These are phyloP conservation scores for Muscicapa adusta DNA, from an alignment of 2,113 vertebrate species.

Conservation along the genomic window DNA sequence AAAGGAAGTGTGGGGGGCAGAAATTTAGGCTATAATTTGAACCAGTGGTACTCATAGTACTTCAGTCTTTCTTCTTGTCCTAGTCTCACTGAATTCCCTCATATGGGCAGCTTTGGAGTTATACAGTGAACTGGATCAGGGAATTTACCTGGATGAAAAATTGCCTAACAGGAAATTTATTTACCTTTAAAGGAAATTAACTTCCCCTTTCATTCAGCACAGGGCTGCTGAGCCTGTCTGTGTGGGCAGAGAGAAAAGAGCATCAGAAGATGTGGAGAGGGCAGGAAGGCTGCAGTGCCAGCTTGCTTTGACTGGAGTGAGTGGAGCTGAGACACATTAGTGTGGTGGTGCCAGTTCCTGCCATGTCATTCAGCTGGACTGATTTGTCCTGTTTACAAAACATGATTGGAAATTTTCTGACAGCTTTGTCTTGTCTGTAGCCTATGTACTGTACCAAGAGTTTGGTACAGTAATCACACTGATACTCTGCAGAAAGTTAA, in stretches of 20 bases:
- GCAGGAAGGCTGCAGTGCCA: neutral
- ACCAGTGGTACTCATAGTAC: neutral
- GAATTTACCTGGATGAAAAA: neutral
- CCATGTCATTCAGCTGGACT: neutral
- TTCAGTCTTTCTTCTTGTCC: neutral
- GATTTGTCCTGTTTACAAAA: neutral
- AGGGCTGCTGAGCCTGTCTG: neutral
- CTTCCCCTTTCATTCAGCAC: neutral
- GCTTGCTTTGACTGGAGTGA: neutral
- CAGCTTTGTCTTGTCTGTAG: neutral
- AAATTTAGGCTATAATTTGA: neutral
- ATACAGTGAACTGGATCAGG: neutral
- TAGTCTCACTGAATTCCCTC: neutral
- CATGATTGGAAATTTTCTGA: neutral
- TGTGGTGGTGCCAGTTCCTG: neutral
- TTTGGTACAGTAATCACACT: neutral
- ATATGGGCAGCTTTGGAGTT: neutral
- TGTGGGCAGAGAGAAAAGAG: neutral
- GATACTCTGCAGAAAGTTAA: neutral
- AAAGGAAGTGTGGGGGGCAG: neutral
- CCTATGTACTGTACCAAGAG: neutral
- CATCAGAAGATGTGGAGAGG: neutral
- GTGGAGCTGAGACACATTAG: fast-evolving
- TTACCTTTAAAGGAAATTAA: neutral
- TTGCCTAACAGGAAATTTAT: neutral